Base-by-base conservation (phyloP, 2,888 invertebrate species). In the Latrodectus elegans region DNA sequence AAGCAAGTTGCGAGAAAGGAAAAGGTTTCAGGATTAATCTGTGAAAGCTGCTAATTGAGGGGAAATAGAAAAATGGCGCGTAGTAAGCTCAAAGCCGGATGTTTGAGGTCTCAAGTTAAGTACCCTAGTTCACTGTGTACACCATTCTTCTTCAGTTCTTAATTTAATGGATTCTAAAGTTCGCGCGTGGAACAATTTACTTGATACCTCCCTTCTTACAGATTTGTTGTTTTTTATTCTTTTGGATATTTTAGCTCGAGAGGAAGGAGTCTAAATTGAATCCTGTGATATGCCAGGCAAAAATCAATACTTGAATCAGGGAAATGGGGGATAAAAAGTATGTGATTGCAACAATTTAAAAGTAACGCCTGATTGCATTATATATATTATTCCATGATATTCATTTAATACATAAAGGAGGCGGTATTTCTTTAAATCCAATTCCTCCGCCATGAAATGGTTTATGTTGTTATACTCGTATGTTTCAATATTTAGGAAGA, bases 41-140 rank as follows among this genome's bases (percentile, higher is more conserved):
- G 12, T 6, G 72, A 80, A 71, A 80, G 71, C 80, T 72, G 71
- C 72, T 80, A 80, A 80, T 80, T 80, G 80, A 72, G 72, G 64
- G 80, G 80, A 80, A 80, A 80, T 80, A 80, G 80, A 80, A 80
- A 80, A 80, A 80, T 80, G 64, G 64, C 8, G 4, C 51, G 72
- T 67, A 64, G 6, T 52, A 52, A 55, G 64, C 71, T 64, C 72
- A 64, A 80, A 80, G 26, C 64, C 64, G 80, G 72, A 71, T 77
- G 77, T 77, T 77, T 77, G 52, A 77, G 72, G 72, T 72, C 80
- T 80, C 72, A 51, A 71, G 80, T 80, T 72, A 60, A 72, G 71
- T 64, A 64, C 72, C n/a, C 72, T 51, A 72, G 38, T 38, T 38
- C 38, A 38, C 68, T 53, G 51, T 51, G 55, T 64, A 53, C 71